Evolutionary conservation across 2,113 vertebrate genomes (phyloP).

Genomic region (Sphaerodactylus townsendi): DNA sequence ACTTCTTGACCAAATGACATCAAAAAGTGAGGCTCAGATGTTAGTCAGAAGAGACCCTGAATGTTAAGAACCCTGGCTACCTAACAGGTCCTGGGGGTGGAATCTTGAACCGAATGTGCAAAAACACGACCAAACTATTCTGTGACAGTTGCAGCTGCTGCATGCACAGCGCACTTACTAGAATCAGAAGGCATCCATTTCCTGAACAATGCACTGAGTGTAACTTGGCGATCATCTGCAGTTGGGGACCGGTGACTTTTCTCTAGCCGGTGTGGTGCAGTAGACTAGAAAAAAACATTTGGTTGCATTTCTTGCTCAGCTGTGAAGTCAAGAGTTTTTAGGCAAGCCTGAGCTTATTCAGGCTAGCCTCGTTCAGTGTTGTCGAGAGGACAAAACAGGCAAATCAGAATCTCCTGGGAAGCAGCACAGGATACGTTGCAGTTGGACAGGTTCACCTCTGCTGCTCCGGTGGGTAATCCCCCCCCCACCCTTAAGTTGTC

Average conservation of each 20-base stretch:
- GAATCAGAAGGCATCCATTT: neutral
- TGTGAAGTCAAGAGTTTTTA: too few relatives aligned
- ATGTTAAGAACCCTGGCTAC: neutral
- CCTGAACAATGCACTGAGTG: neutral
- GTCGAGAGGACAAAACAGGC: neutral
- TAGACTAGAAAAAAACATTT: neutral
- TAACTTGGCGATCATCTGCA: neutral
- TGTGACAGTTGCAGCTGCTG: neutral
- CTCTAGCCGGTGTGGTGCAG: neutral
- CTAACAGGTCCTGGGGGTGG: neutral
- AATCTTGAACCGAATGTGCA: neutral
- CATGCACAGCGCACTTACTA: too few relatives aligned
- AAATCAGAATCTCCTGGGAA: neutral
- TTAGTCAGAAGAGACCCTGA: neutral
- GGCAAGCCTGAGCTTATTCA: neutral
- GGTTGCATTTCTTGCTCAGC: too few relatives aligned
- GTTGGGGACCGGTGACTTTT: neutral
- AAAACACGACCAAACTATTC: too few relatives aligned
- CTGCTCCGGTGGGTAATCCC: neutral
- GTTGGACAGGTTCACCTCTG: neutral
- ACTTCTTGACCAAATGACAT: neutral
- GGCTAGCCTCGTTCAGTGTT: neutral
- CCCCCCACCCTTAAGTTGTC: neutral
- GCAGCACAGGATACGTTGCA: neutral
- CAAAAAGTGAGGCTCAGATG: too few relatives aligned